Base-by-base conservation (phyloP, 2,797 vertebrate species). In the Darevskia mixta region DNA sequence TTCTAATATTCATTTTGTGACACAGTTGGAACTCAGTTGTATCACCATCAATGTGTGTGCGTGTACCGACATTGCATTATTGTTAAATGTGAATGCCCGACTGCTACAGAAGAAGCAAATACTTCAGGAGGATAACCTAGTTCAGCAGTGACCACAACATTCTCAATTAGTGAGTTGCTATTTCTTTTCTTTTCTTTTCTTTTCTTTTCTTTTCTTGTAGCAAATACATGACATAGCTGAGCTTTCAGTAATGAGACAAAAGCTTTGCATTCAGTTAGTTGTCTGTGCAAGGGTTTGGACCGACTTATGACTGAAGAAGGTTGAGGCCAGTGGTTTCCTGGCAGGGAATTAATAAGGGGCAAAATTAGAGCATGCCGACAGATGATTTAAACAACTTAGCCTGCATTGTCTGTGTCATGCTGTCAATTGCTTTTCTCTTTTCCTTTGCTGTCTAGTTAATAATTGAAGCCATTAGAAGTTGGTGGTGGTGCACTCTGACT, bases 261-360 rank as follows among this genome's bases (percentile, higher is more conserved):
- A 93, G 78, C 90, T 88, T 95, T 88, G 72, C 71, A 89, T 93
- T 96, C 91, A 94, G 91, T 95, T 87, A 92, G 66, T 86, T 96
- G 82, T 93, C 91, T 93, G 41, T 87, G 81, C 75, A 92, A 94
- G 92, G 92, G 80, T 94, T 96, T 92, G 93, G 84, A 94, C 93
- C 95, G 81, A 94, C 90, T 95, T 95, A 93, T 90, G 91, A 88
- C 86, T 93, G 89, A 94, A 95, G 89, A 92, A 88, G 95, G 87
- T 95, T 95, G 95, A 92, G 88, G 86, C 61, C 67, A 94, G 85
- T 86, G 85, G 92, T 94, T 95, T 95, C 90, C 93, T 94, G 91
- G 91, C 88, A 95, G 93, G 86, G 94, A 96, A 95, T 95, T 96
- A 96, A 95, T 94, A 95, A 95, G 94, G 90, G 95, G 87, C 78